Evolutionary conservation across 2,888 invertebrate genomes (phyloP).

Genomic region (Erynnis tages): DNA sequence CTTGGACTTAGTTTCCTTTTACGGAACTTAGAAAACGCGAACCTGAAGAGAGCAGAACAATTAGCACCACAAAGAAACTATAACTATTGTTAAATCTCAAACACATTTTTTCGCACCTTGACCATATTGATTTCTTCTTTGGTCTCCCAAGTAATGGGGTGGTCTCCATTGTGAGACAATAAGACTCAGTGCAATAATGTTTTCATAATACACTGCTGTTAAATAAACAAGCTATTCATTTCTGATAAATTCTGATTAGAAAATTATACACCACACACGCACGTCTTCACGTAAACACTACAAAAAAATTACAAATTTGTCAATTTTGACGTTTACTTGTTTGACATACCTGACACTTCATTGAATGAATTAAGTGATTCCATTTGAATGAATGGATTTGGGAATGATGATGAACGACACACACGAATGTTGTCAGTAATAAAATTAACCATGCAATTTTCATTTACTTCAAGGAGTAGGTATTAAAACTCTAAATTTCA

Average conservation of each 20-base stretch:
- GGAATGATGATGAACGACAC: no score
- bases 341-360: no score
- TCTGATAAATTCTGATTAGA: background rate
- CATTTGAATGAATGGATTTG: no score
- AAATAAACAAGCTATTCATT: background rate
- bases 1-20: slow-evolving; percentile 88
- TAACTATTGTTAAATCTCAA: slow-evolving; percentile 31
- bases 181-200: background rate
- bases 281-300: background rate
- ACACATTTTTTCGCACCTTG: slow-evolving; percentile 55
- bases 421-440: no score
- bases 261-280: background rate
- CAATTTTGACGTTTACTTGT: no score
- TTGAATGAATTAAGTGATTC: no score
- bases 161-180: slow-evolving; percentile 61
- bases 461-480: no score
- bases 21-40: slow-evolving; percentile 88
- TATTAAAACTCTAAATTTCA: no score
- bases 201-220: slow-evolving; percentile 1
- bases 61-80: slow-evolving; percentile 29
- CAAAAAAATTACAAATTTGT: no score
- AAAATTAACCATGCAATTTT: no score
- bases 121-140: slow-evolving; percentile 69
- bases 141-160: slow-evolving; percentile 67
- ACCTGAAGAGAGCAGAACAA: slow-evolving; percentile 76